A percentile compares a stretch with the other conserved stretches of the same genome.
Evolutionary conservation across 2,113 vertebrate species (phyloP).

Genomic region (Ceuthmochares aereus): DNA sequence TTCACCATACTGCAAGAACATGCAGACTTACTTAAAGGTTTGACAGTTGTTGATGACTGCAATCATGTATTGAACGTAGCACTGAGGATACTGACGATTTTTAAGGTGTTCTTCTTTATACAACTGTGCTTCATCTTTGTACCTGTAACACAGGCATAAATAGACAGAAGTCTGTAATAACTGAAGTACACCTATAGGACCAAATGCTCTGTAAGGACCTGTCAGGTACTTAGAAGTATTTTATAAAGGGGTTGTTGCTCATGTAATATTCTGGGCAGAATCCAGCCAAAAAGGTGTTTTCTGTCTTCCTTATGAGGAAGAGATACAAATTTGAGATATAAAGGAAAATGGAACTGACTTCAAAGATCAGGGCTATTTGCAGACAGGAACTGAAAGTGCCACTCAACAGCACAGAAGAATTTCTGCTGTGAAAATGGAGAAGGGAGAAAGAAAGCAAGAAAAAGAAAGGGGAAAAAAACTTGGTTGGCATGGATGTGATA

Average conservation of each 20-base stretch:
- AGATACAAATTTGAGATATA: background rate
- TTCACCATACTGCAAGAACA: background rate
- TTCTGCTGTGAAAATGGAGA: background rate
- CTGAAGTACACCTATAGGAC: background rate
- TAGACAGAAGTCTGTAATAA: background rate
- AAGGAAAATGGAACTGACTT: background rate
- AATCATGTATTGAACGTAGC: slow-evolving; percentile 96
- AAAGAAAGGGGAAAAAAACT: background rate
- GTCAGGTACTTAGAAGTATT: background rate
- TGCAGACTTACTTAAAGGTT: slow-evolving; percentile 89
- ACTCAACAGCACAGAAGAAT: background rate
- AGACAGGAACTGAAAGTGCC: background rate
- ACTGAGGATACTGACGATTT: slow-evolving; percentile 90
- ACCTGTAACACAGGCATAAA: slow-evolving; percentile 75
- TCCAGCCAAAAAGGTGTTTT: background rate
- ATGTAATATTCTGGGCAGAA: background rate
- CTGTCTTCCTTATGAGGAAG: background rate
- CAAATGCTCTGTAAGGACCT: background rate
- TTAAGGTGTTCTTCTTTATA: slow-evolving; percentile 95
- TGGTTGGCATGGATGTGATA: background rate
- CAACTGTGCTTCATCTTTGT: slow-evolving; percentile 87
- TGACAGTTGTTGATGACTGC: slow-evolving; percentile 98
- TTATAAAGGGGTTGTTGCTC: background rate
- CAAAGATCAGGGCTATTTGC: background rate
- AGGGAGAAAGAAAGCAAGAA: background rate